Conservation (phyloP, 2,113 vertebrate species). For the Carassius gibelio region DNA sequence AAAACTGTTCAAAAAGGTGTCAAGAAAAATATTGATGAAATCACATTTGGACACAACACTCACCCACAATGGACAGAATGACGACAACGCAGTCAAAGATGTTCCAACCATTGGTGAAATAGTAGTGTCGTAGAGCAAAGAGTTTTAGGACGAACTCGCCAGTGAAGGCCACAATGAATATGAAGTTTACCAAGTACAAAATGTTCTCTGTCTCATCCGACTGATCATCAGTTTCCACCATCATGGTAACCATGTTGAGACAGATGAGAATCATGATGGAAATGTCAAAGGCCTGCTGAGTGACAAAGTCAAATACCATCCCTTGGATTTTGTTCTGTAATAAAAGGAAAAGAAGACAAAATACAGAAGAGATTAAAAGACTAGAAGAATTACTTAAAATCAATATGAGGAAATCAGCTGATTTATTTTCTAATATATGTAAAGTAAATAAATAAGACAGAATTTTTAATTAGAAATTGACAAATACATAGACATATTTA, state of each 20-base stretch:
- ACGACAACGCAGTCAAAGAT: slow-evolving; percentile 98
- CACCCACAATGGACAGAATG: slow-evolving; percentile 97
- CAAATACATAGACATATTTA: neutral
- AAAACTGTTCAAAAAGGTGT: neutral
- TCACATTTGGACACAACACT: slow-evolving; percentile 68
- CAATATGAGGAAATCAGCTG: neutral
- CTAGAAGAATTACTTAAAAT: neutral
- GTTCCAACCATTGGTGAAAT: slow-evolving; percentile 99
- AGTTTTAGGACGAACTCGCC: slow-evolving; percentile 95
- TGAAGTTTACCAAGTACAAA: slow-evolving; percentile 96
- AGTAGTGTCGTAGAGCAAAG: slow-evolving; percentile 93
- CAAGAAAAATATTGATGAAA: neutral
- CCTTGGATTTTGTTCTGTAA: slow-evolving; percentile 92
- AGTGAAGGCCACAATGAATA: slow-evolving; percentile 96
- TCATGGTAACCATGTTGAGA: slow-evolving; percentile 99
- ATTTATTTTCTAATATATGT: too few species aligned
- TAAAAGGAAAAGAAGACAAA: slow-evolving; percentile 26
- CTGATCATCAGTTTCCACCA: slow-evolving; percentile 97
- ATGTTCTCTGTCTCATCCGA: slow-evolving; percentile 88
- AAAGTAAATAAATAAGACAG: neutral
- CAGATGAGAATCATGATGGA: slow-evolving; percentile 99
- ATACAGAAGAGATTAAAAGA: neutral
- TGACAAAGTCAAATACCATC: slow-evolving; percentile 95
- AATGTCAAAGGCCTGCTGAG: slow-evolving; percentile 97
- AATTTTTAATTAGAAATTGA: neutral